A percentile compares a stretch with the other conserved stretches of the same genome.
These are phyloP conservation scores for Todiramphus saurophagus DNA, from an alignment of 2,113 vertebrate species.

Conservation along the genomic window DNA sequence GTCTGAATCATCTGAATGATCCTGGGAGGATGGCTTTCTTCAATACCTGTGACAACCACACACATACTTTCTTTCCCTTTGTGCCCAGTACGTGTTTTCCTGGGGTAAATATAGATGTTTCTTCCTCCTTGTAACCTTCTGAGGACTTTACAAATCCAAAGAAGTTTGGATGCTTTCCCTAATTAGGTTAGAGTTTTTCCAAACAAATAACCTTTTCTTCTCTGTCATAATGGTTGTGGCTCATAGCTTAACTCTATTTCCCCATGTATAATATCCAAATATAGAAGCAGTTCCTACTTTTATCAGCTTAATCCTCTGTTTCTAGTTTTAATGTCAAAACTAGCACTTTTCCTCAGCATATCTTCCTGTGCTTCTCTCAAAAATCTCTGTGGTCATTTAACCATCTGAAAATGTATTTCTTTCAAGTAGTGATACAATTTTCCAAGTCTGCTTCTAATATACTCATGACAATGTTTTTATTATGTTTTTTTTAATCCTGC, in stretches of 20 bases:
- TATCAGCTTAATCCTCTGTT: background rate
- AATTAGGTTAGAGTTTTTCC: background rate
- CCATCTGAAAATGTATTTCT: constrained; percentile 20
- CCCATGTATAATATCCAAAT: background rate
- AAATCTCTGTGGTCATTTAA: background rate
- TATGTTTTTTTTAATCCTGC: background rate
- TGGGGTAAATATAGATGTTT: background rate
- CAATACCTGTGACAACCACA: background rate
- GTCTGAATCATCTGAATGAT: background rate
- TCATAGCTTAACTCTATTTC: background rate
- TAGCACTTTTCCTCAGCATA: background rate
- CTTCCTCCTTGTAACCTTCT: background rate
- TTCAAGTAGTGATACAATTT: constrained; percentile 5
- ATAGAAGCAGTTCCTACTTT: background rate
- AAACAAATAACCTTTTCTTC: background rate
- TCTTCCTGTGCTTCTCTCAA: background rate
- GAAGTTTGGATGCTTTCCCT: background rate
- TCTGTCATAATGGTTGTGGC: background rate
- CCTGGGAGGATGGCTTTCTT: background rate
- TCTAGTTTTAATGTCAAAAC: background rate
- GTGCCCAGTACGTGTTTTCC: background rate
- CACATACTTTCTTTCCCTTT: background rate
- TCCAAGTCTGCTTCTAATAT: background rate
- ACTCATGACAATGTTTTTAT: background rate
- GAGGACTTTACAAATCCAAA: background rate